phyloP scores from a whole-genome alignment of 2,888 invertebrate genomes.

The Branchinecta sandiegonensis region DNA sequence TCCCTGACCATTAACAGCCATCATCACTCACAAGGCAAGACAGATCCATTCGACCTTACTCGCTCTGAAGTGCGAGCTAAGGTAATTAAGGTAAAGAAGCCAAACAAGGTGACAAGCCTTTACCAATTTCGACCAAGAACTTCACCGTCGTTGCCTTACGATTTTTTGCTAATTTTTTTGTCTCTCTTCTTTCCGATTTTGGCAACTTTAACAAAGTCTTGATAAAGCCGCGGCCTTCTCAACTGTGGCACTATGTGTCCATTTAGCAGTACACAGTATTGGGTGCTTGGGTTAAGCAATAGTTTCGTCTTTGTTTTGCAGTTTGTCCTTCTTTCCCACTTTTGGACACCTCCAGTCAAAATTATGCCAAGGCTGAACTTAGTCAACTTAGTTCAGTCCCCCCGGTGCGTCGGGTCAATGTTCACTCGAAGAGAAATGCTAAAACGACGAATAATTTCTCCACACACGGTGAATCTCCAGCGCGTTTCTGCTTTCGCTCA shows the following conservation, averaged over 20 bases:
- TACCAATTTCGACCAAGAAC: too few relatives aligned
- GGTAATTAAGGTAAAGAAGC: too few relatives aligned
- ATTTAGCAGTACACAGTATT: not conserved
- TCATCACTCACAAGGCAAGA: too few relatives aligned
- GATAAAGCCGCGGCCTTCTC: constrained; percentile 6
- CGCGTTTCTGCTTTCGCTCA: not conserved
- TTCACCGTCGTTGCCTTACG: constrained; percentile 14
- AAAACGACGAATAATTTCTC: constrained; percentile 23
- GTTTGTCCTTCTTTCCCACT: too few relatives aligned
- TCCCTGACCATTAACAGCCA: too few relatives aligned
- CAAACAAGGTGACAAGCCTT: too few relatives aligned
- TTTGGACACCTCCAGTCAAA: too few relatives aligned
- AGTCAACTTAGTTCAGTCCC: too few relatives aligned
- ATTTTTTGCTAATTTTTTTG: not conserved
- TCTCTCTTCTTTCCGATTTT: not conserved
- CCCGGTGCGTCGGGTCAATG: not conserved
- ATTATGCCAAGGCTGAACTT: too few relatives aligned
- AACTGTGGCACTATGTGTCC: not conserved
- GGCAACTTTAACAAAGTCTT: not conserved
- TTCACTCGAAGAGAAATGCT: constrained; percentile 24
- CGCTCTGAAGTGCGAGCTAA: too few relatives aligned
- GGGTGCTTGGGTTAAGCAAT: constrained; percentile 25
- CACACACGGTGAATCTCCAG: constrained; percentile 10
- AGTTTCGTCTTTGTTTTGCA: constrained; percentile 22
- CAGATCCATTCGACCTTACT: too few relatives aligned